Evolutionary conservation across 2,113 vertebrate genomes (phyloP).

Genomic region (Glaucidium brasilianum): DNA sequence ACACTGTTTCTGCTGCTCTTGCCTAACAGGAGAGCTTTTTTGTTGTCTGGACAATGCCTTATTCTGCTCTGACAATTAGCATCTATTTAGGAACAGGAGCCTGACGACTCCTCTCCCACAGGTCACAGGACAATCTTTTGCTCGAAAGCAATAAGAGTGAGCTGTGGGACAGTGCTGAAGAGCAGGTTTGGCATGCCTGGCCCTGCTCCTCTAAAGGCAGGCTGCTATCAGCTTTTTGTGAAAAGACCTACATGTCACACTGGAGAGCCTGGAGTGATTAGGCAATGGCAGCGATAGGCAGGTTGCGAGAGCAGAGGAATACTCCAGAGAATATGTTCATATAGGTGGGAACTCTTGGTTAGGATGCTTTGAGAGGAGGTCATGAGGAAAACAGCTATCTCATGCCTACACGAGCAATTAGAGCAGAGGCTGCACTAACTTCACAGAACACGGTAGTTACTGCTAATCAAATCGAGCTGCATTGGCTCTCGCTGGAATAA

Average conservation of each 20-base stretch:
- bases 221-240: background rate
- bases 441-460: background rate
- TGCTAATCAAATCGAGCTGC: background rate
- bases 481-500: background rate
- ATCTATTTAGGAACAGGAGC: background rate
- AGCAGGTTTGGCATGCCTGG: background rate
- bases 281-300: background rate
- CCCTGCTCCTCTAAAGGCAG: background rate
- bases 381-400: background rate
- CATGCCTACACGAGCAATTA: background rate
- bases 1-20: background rate
- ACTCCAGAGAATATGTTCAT: background rate
- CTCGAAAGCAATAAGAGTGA: rapidly evolving
- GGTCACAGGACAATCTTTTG: background rate
- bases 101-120: background rate
- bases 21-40: background rate
- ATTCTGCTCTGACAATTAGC: background rate
- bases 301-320: background rate
- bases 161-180: rapidly evolving
- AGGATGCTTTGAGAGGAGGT: background rate
- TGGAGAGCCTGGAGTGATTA: background rate
- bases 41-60: background rate
- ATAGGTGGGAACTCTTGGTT: background rate
- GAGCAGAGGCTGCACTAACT: background rate
- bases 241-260: background rate